A percentile compares a stretch with the other conserved stretches of the same genome.
phyloP scores from a whole-genome alignment of 1,140 invertebrate species.

The Cotesia glomerata region DNA sequence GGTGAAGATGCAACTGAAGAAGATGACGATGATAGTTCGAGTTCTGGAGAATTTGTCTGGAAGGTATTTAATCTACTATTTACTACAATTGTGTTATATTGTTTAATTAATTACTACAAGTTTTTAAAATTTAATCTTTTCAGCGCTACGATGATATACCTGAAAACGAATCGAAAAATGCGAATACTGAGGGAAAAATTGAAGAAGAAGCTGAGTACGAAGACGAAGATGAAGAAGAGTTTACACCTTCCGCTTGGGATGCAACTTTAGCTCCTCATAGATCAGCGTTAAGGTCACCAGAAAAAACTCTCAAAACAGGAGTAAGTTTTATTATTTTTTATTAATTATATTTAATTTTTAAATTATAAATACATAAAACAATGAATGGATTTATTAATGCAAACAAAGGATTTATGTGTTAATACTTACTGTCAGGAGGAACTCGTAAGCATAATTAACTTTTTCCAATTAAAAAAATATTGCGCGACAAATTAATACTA shows the following conservation, averaged over 20 bases:
- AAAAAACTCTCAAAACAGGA: conserved; percentile 59
- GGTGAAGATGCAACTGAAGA: conserved; percentile 42
- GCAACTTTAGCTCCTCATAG: conserved; percentile 64
- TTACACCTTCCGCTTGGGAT: conserved; percentile 68
- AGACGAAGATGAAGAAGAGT: conserved; percentile 62
- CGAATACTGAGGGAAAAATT: conserved; percentile 25
- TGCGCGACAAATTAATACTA: no score
- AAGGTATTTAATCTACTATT: conserved; percentile 65
- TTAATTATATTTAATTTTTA: not conserved
- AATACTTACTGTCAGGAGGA: conserved; percentile 55
- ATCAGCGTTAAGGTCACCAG: conserved; percentile 64
- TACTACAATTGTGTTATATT: conserved; percentile 21
- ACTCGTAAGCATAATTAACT: conserved; percentile 45
- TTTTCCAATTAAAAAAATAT: no score
- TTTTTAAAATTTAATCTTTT: conserved; percentile 16
- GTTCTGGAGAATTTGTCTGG: conserved; percentile 80
- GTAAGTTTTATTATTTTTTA: conserved; percentile 41
- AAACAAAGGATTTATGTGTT: conserved; percentile 32
- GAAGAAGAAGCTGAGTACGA: conserved; percentile 52
- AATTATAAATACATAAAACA: not conserved
- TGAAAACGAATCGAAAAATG: conserved; percentile 4
- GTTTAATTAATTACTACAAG: not conserved
- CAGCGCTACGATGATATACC: conserved; percentile 50
- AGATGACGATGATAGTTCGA: conserved; percentile 60
- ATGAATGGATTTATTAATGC: conserved; percentile 7